Conservation (phyloP, 2,113 vertebrate genomes). For the Meriones unguiculatus region DNA sequence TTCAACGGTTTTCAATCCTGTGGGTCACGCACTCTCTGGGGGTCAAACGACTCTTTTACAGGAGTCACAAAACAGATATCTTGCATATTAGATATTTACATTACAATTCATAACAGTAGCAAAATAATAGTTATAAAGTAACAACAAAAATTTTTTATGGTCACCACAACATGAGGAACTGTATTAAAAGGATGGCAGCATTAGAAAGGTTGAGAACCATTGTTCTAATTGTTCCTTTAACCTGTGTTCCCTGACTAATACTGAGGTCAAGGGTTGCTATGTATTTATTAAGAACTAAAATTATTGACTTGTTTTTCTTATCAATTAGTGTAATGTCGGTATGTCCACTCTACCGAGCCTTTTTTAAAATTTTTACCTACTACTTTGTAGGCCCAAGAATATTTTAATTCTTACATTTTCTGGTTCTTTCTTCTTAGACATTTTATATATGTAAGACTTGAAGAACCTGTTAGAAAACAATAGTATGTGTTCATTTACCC, state of each 20-base stretch:
- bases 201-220: neutral
- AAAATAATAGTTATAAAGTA: neutral
- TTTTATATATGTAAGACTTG: neutral
- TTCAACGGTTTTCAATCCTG: neutral
- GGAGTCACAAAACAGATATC: neutral
- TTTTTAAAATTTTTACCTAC: neutral
- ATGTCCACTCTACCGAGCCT: neutral
- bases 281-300: neutral
- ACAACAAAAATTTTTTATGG: neutral
- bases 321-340: neutral
- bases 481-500: neutral
- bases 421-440: neutral
- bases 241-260: neutral
- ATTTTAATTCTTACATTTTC: neutral
- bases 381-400: neutral
- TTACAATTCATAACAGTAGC: neutral
- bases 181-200: neutral
- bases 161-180: neutral
- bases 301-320: slow-evolving; percentile 15
- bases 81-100: neutral
- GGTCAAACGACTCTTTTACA: neutral
- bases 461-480: neutral
- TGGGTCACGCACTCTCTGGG: neutral
- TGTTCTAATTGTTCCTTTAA: neutral
- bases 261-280: neutral